Evolutionary conservation across 2,113 vertebrate species (phyloP).

Genomic region (Pelodiscus sinensis): DNA sequence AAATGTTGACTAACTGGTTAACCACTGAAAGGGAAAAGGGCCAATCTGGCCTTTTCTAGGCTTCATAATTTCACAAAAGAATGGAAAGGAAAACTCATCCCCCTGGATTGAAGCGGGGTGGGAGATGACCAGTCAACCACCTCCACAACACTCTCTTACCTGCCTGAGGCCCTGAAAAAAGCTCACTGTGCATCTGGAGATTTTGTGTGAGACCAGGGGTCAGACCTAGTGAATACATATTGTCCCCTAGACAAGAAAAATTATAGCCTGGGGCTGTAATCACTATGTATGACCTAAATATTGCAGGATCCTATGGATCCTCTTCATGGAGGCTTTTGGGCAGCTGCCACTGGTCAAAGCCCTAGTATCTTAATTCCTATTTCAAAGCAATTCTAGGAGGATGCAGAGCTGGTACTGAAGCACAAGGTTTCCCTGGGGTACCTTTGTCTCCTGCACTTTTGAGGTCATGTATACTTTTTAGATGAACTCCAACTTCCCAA

Average conservation of each 20-base stretch:
- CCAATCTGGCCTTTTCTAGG: neutral
- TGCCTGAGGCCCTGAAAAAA: neutral
- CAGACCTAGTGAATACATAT: neutral
- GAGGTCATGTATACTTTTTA: neutral
- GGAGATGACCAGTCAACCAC: neutral
- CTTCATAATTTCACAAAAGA: neutral
- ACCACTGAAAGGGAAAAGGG: neutral
- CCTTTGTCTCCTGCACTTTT: neutral
- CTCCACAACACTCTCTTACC: neutral
- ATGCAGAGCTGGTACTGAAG: neutral
- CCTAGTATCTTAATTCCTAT: accelerated
- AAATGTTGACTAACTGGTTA: neutral
- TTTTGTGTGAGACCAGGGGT: neutral
- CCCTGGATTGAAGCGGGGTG: accelerated
- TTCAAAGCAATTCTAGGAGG: neutral
- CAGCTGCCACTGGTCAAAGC: neutral
- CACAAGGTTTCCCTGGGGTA: neutral
- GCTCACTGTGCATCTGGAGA: neutral
- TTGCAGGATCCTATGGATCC: neutral
- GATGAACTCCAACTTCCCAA: neutral
- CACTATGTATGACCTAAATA: too few relatives aligned
- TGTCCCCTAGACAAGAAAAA: neutral
- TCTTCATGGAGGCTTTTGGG: neutral
- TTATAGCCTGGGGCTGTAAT: neutral
- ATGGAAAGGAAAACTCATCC: neutral